A percentile compares a stretch with the other conserved stretches of the same genome.
Conservation (phyloP, 64 coral and sea anemone genomes). For the Dendronephthya gigantea region DNA sequence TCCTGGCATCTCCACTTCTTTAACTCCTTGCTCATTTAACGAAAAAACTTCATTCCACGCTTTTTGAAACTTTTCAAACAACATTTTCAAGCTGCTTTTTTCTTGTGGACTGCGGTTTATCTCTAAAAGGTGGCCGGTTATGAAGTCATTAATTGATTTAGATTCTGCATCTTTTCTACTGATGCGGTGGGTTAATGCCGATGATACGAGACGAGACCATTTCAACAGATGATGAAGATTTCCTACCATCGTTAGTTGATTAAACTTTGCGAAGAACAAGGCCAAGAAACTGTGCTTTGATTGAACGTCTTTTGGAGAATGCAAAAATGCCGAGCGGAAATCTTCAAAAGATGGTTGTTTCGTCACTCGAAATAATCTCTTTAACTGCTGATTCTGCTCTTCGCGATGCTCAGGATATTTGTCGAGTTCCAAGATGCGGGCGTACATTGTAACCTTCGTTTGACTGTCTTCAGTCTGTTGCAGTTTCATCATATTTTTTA, state of each 20-base stretch:
- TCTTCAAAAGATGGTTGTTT: neutral
- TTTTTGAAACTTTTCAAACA: conserved; percentile 49
- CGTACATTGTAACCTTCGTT: neutral
- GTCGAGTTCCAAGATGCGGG: neutral
- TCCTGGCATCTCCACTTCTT: conserved; percentile 16
- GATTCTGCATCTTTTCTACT: neutral
- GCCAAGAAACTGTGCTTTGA: neutral
- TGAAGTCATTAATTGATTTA: conserved; percentile 36
- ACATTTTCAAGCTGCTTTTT: conserved; percentile 10
- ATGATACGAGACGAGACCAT: neutral
- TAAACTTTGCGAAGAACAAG: neutral
- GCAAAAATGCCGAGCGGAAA: neutral
- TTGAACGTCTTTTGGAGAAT: neutral
- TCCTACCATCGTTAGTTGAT: neutral
- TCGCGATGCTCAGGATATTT: neutral
- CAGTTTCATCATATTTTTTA: neutral
- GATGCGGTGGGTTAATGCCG: neutral
- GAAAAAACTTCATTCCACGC: conserved; percentile 59
- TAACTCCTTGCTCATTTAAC: neutral
- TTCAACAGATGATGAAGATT: neutral
- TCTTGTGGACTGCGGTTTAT: neutral
- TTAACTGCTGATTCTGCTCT: neutral
- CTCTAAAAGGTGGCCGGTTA: conserved; percentile 31
- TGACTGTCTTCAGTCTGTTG: neutral
- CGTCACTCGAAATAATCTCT: neutral